A percentile compares a stretch with the other conserved stretches of the same genome.
These are phyloP conservation scores for Siphonodentalium dalli DNA, from an alignment of 2,888 invertebrate genomes.

Conservation along the genomic window DNA sequence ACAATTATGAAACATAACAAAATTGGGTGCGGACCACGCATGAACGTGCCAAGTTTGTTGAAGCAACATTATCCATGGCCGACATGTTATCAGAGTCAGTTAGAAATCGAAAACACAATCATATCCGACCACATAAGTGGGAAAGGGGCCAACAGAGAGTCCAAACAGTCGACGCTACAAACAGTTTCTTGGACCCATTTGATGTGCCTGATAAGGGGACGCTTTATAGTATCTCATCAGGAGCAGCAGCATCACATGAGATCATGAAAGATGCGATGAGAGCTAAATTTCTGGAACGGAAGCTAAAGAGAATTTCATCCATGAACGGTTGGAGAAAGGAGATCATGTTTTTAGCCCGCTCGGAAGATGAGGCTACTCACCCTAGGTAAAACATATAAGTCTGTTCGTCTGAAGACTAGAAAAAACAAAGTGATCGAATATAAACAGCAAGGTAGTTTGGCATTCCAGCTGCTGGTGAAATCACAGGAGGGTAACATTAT, in stretches of 20 bases:
- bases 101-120: background rate
- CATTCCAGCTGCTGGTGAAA: constrained; percentile 1
- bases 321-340: background rate
- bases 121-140: too few species aligned
- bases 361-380: background rate
- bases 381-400: background rate
- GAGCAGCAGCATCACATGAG: background rate
- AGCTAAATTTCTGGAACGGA: background rate
- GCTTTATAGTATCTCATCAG: background rate
- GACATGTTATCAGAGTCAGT: background rate
- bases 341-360: background rate
- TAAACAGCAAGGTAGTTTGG: background rate
- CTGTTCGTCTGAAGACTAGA: background rate
- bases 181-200: constrained; percentile 4
- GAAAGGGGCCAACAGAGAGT: too few species aligned
- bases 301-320: background rate
- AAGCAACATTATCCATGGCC: background rate
- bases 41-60: background rate
- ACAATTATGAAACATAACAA: background rate
- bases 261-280: background rate
- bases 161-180: constrained; percentile 4
- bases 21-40: background rate
- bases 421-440: constrained; percentile 1
- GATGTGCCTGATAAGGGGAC: background rate
- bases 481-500: background rate